A percentile compares a stretch with the other conserved stretches of the same genome.
These are phyloP conservation scores for Geophilus truncorum DNA, from an alignment of 2,888 invertebrate genomes.

Conservation along the genomic window DNA sequence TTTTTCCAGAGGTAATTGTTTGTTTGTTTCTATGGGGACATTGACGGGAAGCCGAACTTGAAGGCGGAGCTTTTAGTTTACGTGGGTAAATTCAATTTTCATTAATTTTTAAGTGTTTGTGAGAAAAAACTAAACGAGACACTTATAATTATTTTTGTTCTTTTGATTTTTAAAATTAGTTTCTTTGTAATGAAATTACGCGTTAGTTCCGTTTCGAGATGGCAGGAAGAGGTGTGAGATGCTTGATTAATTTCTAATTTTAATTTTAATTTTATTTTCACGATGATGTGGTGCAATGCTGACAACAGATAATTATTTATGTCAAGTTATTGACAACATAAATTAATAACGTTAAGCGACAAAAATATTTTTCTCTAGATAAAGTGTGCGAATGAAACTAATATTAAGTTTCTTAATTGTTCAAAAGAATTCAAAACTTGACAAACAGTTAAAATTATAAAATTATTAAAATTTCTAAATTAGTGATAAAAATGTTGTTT, in stretches of 20 bases:
- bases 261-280: not conserved
- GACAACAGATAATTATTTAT: too few relatives aligned
- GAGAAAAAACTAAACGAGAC: not conserved
- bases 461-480: too few relatives aligned
- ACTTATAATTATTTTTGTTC: not conserved
- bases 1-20: not conserved
- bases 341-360: too few relatives aligned
- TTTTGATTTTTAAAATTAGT: not conserved
- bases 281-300: not conserved
- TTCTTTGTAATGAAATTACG: not conserved
- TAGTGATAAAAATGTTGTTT: too few relatives aligned
- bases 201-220: not conserved
- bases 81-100: not conserved
- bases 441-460: too few relatives aligned
- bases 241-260: not conserved
- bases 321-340: too few relatives aligned
- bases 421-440: too few relatives aligned
- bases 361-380: too few relatives aligned
- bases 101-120: not conserved
- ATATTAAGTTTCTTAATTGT: too few relatives aligned
- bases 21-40: not conserved
- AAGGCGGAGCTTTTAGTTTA: not conserved
- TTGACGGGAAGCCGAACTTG: not conserved
- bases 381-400: too few relatives aligned
- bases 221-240: not conserved